A percentile compares a stretch with the other conserved stretches of the same genome.
These are phyloP conservation scores for Motacilla alba DNA, from an alignment of 2,113 vertebrate genomes.

Conservation along the genomic window DNA sequence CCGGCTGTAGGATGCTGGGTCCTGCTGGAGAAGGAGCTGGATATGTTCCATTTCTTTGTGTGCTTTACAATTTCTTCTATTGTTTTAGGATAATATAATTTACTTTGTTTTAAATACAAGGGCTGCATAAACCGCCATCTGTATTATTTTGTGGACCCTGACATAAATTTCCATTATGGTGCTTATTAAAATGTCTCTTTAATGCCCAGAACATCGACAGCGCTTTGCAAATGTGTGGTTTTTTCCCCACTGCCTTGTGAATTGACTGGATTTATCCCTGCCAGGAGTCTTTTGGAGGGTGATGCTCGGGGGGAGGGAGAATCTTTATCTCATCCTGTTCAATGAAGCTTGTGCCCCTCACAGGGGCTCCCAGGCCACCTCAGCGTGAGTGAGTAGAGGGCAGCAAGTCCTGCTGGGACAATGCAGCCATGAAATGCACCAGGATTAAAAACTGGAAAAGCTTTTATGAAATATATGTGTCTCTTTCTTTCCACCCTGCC, in stretches of 20 bases:
- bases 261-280: background rate
- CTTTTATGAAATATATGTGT: background rate
- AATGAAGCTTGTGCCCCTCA: background rate
- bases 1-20: background rate
- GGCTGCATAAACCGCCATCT: constrained; percentile 18
- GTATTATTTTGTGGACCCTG: constrained; percentile 51
- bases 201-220: constrained; percentile 11
- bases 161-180: constrained; percentile 51
- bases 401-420: background rate
- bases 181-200: constrained; percentile 54
- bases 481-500: background rate
- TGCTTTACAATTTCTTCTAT: constrained; percentile 4
- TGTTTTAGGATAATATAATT: constrained; percentile 45
- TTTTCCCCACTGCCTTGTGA: background rate
- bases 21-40: background rate
- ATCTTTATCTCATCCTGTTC: background rate
- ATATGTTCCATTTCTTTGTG: background rate
- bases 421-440: background rate
- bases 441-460: background rate
- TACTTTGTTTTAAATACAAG: constrained; percentile 46
- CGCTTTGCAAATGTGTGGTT: background rate
- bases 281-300: background rate
- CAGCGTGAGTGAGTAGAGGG: background rate
- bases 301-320: background rate
- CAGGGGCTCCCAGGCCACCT: background rate